A percentile compares a stretch with the other conserved stretches of the same genome.
Evolutionary conservation across 2,888 invertebrate genomes (phyloP).

Genomic region (Teleiodes luculella): DNA sequence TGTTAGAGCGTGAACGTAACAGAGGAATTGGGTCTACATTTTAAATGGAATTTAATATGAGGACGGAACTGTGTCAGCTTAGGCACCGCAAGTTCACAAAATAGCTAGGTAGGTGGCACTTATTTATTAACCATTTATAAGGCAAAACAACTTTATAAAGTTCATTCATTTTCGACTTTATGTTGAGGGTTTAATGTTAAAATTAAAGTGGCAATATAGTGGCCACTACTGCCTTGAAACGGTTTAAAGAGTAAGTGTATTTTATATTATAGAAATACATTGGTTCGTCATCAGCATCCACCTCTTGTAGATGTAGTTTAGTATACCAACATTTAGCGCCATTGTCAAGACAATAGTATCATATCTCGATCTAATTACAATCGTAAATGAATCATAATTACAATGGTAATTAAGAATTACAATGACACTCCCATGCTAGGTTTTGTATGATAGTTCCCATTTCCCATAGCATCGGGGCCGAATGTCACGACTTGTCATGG

Average conservation of each 20-base stretch:
- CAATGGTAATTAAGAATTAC: slow-evolving; percentile 17
- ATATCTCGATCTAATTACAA: slow-evolving; percentile 19
- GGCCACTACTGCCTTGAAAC: too few species aligned
- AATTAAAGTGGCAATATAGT: too few species aligned
- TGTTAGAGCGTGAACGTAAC: background rate
- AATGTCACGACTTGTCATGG: slow-evolving; percentile 35
- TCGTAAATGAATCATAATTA: slow-evolving; percentile 18
- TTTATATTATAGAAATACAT: background rate
- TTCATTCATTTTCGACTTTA: too few species aligned
- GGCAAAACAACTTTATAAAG: too few species aligned
- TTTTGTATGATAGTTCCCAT: slow-evolving; percentile 25
- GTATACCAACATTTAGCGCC: slow-evolving; percentile 2
- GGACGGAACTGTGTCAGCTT: background rate
- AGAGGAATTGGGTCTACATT: background rate
- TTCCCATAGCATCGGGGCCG: slow-evolving; percentile 42
- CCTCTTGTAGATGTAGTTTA: slow-evolving; percentile 6
- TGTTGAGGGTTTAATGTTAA: too few species aligned
- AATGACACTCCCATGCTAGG: slow-evolving; percentile 18
- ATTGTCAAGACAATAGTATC: slow-evolving; percentile 13
- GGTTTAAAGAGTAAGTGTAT: too few species aligned
- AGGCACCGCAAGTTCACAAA: background rate
- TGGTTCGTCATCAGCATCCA: background rate
- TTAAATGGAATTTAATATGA: background rate
- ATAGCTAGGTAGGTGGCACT: too few species aligned
- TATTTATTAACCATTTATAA: too few species aligned